Conservation (phyloP, 2,113 vertebrate species). For the Catharus minimus region DNA sequence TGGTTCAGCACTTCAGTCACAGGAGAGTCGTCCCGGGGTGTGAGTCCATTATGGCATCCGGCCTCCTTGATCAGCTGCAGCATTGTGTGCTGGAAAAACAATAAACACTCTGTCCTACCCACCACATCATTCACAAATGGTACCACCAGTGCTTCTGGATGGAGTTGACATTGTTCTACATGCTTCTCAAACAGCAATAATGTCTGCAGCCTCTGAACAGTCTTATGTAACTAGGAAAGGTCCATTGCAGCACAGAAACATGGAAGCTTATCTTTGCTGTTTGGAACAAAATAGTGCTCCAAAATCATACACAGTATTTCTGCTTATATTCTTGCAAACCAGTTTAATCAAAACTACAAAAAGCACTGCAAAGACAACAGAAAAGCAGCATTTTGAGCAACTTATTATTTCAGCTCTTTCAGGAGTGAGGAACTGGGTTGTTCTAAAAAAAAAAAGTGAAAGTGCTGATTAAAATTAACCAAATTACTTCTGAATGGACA, state of each 20-base stretch:
- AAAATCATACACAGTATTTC: not conserved
- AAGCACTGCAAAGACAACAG: not conserved
- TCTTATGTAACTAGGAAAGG: not conserved
- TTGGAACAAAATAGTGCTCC: not conserved
- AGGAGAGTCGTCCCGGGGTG: conserved; percentile 85
- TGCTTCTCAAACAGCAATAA: not conserved
- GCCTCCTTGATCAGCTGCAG: conserved; percentile 95
- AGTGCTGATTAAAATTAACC: not conserved
- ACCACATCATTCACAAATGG: rapidly evolving
- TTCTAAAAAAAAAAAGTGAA: not conserved
- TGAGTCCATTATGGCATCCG: conserved; percentile 89
- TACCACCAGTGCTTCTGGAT: not conserved
- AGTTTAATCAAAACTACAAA: not conserved
- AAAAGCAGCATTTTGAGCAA: not conserved
- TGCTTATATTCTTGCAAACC: not conserved
- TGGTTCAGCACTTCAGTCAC: conserved; percentile 96
- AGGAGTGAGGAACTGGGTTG: not conserved
- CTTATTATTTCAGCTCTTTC: not conserved
- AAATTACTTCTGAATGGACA: not conserved
- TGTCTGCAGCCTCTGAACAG: not conserved
- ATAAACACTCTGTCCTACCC: not conserved
- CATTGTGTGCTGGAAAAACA: conserved; percentile 85
- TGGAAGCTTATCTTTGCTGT: not conserved
- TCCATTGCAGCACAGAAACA: not conserved
- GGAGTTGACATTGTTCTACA: not conserved